Evolutionary conservation across 2,888 invertebrate genomes (phyloP), one percentile per base, ranked within the genome.

Genomic region (Pteria penguin): DNA sequence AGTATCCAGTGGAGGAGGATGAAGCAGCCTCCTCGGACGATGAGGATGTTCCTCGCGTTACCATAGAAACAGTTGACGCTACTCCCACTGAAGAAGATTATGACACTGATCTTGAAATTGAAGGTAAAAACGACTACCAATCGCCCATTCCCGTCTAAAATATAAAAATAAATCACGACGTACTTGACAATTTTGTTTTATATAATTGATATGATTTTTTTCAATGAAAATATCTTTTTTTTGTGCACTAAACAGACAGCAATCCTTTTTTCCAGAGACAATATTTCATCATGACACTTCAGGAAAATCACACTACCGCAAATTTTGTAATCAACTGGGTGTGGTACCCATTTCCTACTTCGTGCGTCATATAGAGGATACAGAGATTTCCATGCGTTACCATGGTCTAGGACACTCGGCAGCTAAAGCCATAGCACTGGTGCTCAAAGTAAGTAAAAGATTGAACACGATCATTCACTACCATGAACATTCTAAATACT

Each of bases 291-390:
- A 87, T 67, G 88, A 89, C 72, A 85, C 85, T 14, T 82, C 85
- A 0, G 86, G 86, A 18, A 72, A 83, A 36, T 78, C 82, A 2
- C 79, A 85, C 57, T 92, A 92, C 78, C 76, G 80, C 57, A 87
- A 82, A 71, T 84, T 87, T 62, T 91, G 82, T 89, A 92, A 76
- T 82, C 80, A 87, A 66, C 84, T 90, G 70, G 90, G 89, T 5
- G 78, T 90, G 3, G 89, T 90, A 5, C 91, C 91, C 2, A 87
- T 88, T 26, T 87, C 87, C 4, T 90, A 90, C 82, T 88, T 89
- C 80, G 85, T 88, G 27, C 87, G 90, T 4, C 90, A 91, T 76
- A 89, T 91, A 36, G 79, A 83, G 27, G 89, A 91, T 68, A 79
- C 80, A 52, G 86, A 86, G 65, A 84, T 92, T 24, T 81, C 83